Percentiles rank a stretch among this genome's conserved stretches.
phyloP scores from a whole-genome alignment of 2,888 invertebrate species.

The Metopia argyrocephala region DNA sequence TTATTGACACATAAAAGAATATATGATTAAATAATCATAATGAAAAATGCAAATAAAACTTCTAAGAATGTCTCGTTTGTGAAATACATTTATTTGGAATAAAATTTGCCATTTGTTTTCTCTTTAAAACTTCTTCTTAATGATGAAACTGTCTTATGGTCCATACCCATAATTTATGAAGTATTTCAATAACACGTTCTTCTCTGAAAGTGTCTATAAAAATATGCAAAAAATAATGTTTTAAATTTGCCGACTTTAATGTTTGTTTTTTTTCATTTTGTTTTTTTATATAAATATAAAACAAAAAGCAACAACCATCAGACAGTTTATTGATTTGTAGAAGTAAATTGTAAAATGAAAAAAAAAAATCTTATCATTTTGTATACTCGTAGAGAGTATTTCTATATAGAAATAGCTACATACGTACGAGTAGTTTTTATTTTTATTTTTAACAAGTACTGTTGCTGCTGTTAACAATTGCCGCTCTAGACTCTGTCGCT shows the following conservation, averaged over 20 bases:
- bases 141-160: background rate
- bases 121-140: no score
- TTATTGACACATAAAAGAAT: background rate
- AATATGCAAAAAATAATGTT: background rate
- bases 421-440: no score
- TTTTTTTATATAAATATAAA: background rate
- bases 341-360: slow-evolving; percentile 6
- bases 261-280: background rate
- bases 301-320: background rate
- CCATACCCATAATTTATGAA: background rate
- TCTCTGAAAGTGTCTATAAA: background rate
- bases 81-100: no score
- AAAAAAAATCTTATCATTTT: slow-evolving; percentile 48
- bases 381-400: background rate
- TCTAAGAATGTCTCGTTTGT: slow-evolving; percentile 20
- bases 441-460: background rate
- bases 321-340: slow-evolving; percentile 43
- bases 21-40: background rate
- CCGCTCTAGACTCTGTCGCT: slow-evolving; percentile 4
- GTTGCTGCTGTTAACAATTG: slow-evolving; percentile 10
- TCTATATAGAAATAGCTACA: no score
- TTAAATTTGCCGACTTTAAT: slow-evolving; percentile 31
- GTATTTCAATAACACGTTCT: no score
- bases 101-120: no score
- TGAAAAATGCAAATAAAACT: slow-evolving; percentile 22